These are phyloP conservation scores for Temnopleurus reevesii DNA, from an alignment of 53 echinoderm and acorn worm species.

Conservation along the genomic window DNA sequence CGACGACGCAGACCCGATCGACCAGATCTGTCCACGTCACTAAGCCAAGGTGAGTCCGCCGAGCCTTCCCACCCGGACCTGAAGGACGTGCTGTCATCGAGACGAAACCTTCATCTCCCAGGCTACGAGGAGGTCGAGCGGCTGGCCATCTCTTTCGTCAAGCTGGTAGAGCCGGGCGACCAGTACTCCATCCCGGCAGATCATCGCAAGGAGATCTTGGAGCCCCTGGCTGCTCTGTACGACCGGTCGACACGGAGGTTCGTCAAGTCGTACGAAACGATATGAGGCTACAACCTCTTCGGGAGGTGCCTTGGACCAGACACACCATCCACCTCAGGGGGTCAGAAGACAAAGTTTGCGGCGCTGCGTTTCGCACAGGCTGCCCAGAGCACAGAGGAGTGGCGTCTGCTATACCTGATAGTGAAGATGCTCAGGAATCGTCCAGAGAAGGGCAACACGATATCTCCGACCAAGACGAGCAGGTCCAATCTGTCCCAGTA, in stretches of 20 bases:
- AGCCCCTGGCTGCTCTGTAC: slow-evolving; percentile 25
- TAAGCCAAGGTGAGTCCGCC: neutral
- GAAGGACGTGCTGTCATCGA: slow-evolving; percentile 53
- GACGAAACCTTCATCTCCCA: slow-evolving; percentile 68
- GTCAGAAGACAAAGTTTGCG: slow-evolving; percentile 71
- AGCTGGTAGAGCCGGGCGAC: slow-evolving; percentile 3
- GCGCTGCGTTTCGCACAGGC: slow-evolving; percentile 78
- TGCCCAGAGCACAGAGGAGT: slow-evolving; percentile 62
- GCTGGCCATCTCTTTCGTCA: slow-evolving; percentile 29
- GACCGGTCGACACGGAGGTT: slow-evolving; percentile 52
- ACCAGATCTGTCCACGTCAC: slow-evolving; percentile 46
- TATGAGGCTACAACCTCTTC: slow-evolving; percentile 65
- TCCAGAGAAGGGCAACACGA: neutral
- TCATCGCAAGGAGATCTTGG: slow-evolving; percentile 41
- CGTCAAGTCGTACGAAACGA: slow-evolving; percentile 60
- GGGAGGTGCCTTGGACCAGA: slow-evolving; percentile 45
- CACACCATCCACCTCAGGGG: slow-evolving; percentile 43
- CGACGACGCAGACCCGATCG: slow-evolving; percentile 43
- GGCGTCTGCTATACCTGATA: slow-evolving; percentile 48
- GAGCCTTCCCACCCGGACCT: slow-evolving; percentile 58
- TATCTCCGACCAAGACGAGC: slow-evolving; percentile 62
- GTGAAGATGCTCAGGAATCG: slow-evolving; percentile 60
- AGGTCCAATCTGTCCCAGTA: slow-evolving; percentile 20
- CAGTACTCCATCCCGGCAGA: slow-evolving; percentile 47
- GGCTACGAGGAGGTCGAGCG: slow-evolving; percentile 46